Conservation (phyloP, 2,888 invertebrate species). For the Meloe dianella region DNA sequence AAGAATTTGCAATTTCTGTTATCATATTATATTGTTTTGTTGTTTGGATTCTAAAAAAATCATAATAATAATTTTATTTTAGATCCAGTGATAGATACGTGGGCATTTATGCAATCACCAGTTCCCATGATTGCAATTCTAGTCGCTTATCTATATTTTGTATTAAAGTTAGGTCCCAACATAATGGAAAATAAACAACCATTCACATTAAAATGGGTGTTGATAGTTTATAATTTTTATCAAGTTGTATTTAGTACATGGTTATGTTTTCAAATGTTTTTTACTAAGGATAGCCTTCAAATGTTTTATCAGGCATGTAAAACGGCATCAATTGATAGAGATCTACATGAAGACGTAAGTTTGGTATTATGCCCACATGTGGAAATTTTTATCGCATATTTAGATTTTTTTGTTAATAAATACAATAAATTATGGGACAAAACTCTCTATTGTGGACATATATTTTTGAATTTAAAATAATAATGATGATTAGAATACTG, state of each 20-base stretch:
- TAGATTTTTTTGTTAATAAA: too few relatives aligned
- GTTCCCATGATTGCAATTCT: conserved; percentile 72
- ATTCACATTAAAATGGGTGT: conserved; percentile 72
- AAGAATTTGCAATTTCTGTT: not conserved
- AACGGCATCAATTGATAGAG: conserved; percentile 45
- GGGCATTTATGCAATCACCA: conserved; percentile 80
- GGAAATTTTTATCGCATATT: too few relatives aligned
- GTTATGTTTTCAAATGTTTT: conserved; percentile 63
- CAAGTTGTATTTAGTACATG: conserved; percentile 86
- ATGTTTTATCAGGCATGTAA: conserved; percentile 36
- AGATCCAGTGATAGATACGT: conserved; percentile 79
- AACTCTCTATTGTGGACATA: not conserved
- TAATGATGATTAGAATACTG: too few relatives aligned
- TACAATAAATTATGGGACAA: too few relatives aligned
- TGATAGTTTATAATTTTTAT: conserved; percentile 83
- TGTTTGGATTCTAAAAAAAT: too few relatives aligned
- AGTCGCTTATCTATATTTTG: conserved; percentile 72
- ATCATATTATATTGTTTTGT: not conserved
- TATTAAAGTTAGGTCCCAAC: conserved; percentile 75
- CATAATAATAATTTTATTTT: too few relatives aligned
- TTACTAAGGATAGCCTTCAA: not conserved
- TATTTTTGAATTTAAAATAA: conserved; percentile 11
- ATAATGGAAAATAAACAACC: conserved; percentile 78
- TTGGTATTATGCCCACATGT: too few relatives aligned
- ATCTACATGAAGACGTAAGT: conserved; percentile 47